Percentiles rank a stretch among this genome's conserved stretches.
phyloP scores from a whole-genome alignment of 1,140 invertebrate genomes.

The Pseudoatta argentina region DNA sequence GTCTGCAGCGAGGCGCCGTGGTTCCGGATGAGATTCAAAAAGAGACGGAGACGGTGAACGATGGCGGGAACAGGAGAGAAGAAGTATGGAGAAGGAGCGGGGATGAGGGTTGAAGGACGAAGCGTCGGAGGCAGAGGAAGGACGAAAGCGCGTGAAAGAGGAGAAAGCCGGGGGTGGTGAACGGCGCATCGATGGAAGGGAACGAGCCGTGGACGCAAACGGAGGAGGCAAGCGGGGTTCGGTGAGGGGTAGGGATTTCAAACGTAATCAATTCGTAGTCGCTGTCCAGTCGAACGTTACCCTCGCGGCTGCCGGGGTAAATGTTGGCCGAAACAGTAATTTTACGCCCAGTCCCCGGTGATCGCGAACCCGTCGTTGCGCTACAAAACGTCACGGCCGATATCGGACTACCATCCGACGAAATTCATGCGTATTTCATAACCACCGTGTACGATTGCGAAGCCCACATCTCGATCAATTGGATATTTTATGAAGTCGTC shows the following conservation, averaged over 20 bases:
- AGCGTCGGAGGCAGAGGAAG: conserved; percentile 45
- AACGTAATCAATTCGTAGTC: conserved; percentile 86
- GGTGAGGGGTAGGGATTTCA: conserved; percentile 80
- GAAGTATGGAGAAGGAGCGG: conserved; percentile 42
- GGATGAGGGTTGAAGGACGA: conserved; percentile 41
- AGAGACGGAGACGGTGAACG: conserved; percentile 46
- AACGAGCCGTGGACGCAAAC: conserved; percentile 59
- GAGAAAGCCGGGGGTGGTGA: conserved; percentile 57
- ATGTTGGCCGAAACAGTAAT: conserved; percentile 86
- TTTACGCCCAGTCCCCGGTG: conserved; percentile 79
- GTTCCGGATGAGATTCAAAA: conserved; percentile 72
- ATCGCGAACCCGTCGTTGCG: conserved; percentile 80
- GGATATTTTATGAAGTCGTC: conserved; percentile 53
- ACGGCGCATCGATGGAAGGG: conserved; percentile 59
- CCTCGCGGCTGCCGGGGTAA: conserved; percentile 79
- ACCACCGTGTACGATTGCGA: conserved; percentile 28
- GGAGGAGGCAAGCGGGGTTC: conserved; percentile 72
- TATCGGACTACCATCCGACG: conserved; percentile 65
- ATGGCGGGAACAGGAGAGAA: conserved; percentile 46
- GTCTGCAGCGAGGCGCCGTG: conserved; percentile 68
- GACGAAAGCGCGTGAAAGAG: conserved; percentile 67
- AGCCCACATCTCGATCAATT: conserved; percentile 32
- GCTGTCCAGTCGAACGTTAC: conserved; percentile 84
- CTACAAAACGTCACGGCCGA: conserved; percentile 82
- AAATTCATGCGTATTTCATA: conserved; percentile 72